Base-by-base conservation (phyloP, 2,113 vertebrate genomes). In the Pagrus major region DNA sequence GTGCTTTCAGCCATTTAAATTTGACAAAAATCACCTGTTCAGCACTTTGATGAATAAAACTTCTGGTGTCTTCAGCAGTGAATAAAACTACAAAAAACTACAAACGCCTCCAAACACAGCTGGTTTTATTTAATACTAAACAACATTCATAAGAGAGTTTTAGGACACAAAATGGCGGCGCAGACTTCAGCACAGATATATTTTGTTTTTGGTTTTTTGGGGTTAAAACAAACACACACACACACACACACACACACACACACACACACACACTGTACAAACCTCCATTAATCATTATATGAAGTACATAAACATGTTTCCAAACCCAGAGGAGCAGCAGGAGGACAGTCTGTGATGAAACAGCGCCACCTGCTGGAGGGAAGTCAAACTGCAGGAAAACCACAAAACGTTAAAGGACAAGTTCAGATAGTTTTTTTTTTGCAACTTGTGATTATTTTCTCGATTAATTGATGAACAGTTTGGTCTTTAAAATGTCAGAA, bases 21-120 rank as follows among this genome's bases (percentile, higher is more conserved):
- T 55, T 11, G 27, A 35, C 16, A 2, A 14, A 59, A 73, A 39
- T 54, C 42, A 37, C 63, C 2, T 37, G 76, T 74, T 58, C 52
- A 80, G 77, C 65, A 71, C 66, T 82, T 72, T 76, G 51, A 65
- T 44, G n/a, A 8, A 44, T 39, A 5, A 27, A 5, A n/a, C 31
- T 23, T 27, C 20, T n/a, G n/a, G n/a, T n/a, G n/a, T n/a, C n/a
- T n/a, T n/a, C n/a, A 39, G 10, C 59, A 29, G 51, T 1, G 41
- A 73, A n/a, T 59, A 7, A 68, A 21, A 9, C 37, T n/a, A n/a
- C n/a, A n/a, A n/a, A n/a, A 42, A 37, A 59, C n/a, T n/a, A n/a
- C n/a, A n/a, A n/a, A n/a, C n/a, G n/a, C n/a, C n/a, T n/a, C n/a
- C n/a, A n/a, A n/a, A n/a, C n/a, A n/a, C n/a, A n/a, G n/a, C n/a